These are phyloP conservation scores for Neomorphus geoffroyi DNA, from an alignment of 2,797 vertebrate genomes.

Conservation along the genomic window DNA sequence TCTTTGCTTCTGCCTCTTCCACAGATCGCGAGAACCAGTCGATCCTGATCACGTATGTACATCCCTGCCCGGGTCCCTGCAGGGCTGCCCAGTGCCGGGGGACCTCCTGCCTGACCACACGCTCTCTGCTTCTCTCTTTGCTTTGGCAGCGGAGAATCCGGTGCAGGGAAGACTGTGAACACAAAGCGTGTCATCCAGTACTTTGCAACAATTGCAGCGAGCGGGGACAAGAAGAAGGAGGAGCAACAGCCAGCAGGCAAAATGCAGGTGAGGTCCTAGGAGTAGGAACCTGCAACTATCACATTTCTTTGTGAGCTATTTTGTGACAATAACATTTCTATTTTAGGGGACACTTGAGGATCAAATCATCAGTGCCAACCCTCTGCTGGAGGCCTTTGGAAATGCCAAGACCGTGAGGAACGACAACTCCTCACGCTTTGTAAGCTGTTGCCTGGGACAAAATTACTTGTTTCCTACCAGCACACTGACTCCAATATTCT, in stretches of 20 bases:
- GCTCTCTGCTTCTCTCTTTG: background rate
- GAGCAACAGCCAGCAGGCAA: slow-evolving; percentile 48
- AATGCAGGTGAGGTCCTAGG: slow-evolving; percentile 59
- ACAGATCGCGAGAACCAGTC: slow-evolving; percentile 80
- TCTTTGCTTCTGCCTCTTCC: background rate
- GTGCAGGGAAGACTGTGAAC: slow-evolving; percentile 85
- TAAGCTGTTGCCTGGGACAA: slow-evolving; percentile 59
- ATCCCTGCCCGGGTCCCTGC: background rate
- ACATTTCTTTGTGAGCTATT: background rate
- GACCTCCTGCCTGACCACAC: background rate
- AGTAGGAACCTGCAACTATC: background rate
- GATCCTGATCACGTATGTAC: slow-evolving; percentile 77
- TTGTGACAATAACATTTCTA: background rate
- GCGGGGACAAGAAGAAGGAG: slow-evolving; percentile 74
- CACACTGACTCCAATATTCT: background rate
- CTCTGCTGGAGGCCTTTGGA: slow-evolving; percentile 83
- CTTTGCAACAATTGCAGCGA: slow-evolving; percentile 83
- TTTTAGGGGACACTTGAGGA: slow-evolving; percentile 81
- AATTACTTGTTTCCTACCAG: background rate
- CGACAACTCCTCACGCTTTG: slow-evolving; percentile 84
- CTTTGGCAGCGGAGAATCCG: slow-evolving; percentile 81
- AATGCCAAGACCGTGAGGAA: slow-evolving; percentile 82
- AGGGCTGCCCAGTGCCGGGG: background rate
- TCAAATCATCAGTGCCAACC: slow-evolving; percentile 85
- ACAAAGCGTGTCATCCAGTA: slow-evolving; percentile 65